These are phyloP conservation scores for Drosophila fulvimacula DNA, from an alignment of 2,888 invertebrate genomes.

Conservation along the genomic window DNA sequence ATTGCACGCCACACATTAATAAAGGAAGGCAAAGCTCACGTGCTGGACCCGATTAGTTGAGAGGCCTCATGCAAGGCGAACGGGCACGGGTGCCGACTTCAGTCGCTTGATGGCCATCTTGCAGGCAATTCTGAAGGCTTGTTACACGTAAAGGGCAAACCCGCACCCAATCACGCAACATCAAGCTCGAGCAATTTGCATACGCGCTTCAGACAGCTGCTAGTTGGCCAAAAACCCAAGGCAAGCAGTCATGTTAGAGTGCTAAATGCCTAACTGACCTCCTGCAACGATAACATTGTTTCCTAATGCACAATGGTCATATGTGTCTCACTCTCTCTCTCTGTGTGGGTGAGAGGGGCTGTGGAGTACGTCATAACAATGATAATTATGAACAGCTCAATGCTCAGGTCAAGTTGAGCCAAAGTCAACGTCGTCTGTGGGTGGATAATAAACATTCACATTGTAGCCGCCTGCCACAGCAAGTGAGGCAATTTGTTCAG, in stretches of 20 bases:
- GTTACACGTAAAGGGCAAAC: conserved; percentile 60
- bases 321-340: conserved; percentile 1
- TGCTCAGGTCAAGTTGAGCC: conserved; percentile 68
- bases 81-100: conserved; percentile 16
- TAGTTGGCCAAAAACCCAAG: conserved; percentile 50
- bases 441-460: conserved; percentile 64
- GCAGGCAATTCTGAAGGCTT: conserved; percentile 42
- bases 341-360: conserved; percentile 3
- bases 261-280: conserved; percentile 50
- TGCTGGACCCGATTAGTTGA: conserved; percentile 57
- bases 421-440: conserved; percentile 55
- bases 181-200: conserved; percentile 53
- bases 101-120: conserved; percentile 45
- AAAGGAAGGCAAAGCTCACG: conserved; percentile 51
- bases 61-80: conserved; percentile 52
- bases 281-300: conserved; percentile 54
- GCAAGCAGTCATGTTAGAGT: conserved; percentile 49
- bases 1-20: conserved; percentile 5
- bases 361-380: conserved; percentile 53
- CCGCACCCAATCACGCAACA: conserved; percentile 57
- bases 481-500: conserved; percentile 65
- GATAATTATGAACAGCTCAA: conserved; percentile 60
- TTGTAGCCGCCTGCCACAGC: conserved; percentile 42
- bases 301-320: conserved; percentile 30
- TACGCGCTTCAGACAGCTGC: conserved; percentile 30